Percentiles rank a stretch among this genome's conserved stretches.
phyloP scores from a whole-genome alignment of 2,113 vertebrate genomes.

The Boulengerochromis microlepis region DNA sequence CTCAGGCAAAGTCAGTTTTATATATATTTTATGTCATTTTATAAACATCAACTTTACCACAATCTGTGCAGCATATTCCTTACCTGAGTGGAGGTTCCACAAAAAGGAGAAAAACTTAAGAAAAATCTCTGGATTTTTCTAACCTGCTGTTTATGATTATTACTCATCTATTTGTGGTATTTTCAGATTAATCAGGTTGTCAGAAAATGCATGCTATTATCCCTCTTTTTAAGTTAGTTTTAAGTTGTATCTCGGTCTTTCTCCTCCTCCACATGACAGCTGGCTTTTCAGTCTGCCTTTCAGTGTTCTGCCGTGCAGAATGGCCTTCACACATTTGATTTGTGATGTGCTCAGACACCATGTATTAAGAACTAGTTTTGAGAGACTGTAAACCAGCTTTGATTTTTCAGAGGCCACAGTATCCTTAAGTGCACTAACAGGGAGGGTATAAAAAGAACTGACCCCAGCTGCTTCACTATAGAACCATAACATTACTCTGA shows the following conservation, averaged over 20 bases:
- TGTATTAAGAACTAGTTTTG: background rate
- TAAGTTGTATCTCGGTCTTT: background rate
- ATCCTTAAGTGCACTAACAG: background rate
- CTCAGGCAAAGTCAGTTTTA: background rate
- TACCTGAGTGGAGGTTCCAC: background rate
- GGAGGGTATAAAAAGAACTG: background rate
- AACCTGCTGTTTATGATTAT: background rate
- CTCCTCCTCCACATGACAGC: background rate
- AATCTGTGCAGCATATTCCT: background rate
- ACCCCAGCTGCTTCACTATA: background rate
- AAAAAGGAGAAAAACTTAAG: background rate
- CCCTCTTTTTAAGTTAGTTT: background rate
- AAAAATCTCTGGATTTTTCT: background rate
- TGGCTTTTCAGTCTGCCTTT: background rate
- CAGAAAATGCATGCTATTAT: background rate
- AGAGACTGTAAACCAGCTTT: background rate
- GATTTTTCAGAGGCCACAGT: background rate
- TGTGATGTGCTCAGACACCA: background rate
- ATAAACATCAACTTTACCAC: background rate
- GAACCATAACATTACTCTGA: background rate
- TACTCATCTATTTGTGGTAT: background rate
- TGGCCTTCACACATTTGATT: background rate
- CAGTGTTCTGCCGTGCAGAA: background rate
- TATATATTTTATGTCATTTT: background rate
- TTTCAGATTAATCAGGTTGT: background rate